Base-by-base conservation (phyloP, 23 tunicate genomes). In the Halocynthia roretzi region DNA sequence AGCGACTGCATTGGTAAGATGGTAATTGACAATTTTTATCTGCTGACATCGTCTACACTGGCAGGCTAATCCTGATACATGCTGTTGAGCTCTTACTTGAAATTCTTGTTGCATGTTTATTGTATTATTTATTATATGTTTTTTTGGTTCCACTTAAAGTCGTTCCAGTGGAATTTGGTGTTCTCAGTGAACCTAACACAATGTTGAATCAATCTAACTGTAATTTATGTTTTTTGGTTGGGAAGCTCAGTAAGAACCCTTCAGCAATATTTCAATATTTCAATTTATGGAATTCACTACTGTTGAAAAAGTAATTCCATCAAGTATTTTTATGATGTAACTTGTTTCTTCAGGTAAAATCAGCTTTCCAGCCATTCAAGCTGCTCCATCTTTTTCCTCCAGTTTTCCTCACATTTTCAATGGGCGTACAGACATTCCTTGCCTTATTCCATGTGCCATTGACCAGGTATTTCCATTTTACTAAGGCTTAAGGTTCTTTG, bases 291-390 rank as follows among this genome's bases (percentile, higher is more conserved):
- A n/a, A n/a, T n/a, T n/a, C n/a, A n/a, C n/a, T n/a, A n/a, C n/a
- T n/a, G n/a, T n/a, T n/a, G n/a, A n/a, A n/a, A n/a, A n/a, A n/a
- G n/a, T n/a, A n/a, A n/a, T n/a, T n/a, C n/a, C n/a, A n/a, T n/a
- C 44, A 31, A 31, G 44, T 31, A 31, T 31, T 31, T 31, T 31
- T 31, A 31, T 31, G 44, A 31, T 58, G 15, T 14, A 58, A 14
- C 63, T 68, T 68, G 17, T 62, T 67, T 56, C 56, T 55, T 12
- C 77, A 91, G 97, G 99, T 20, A 96, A 96, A 82, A 86, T 96
- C 54, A 96, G 99, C 75, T 96, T 96, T 71, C 99, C 99, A 6
- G 96, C 99, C 31, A 96, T 96, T 54, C 99, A 96, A 81, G 99
- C 99, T 6, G 86, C 81, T 7, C 99, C 99, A 40, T 90, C 93